These are phyloP conservation scores for Trissoscelio sp. DNA, from an alignment of 2,888 invertebrate species.

Conservation along the genomic window DNA sequence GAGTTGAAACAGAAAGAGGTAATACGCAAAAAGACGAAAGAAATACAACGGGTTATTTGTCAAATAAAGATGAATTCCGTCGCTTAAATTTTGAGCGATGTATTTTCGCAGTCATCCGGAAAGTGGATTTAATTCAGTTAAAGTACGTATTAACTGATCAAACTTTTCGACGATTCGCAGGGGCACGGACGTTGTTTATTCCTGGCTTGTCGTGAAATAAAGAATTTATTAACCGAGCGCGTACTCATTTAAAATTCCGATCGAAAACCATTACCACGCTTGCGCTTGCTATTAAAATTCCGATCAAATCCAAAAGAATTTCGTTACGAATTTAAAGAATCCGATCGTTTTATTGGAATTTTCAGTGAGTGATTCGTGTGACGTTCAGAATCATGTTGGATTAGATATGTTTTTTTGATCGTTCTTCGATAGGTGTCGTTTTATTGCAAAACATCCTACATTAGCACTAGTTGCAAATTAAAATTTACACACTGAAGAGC, in stretches of 20 bases:
- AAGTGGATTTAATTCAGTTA: neutral
- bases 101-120: neutral
- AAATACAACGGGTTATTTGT: slow-evolving; percentile 11
- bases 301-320: no score
- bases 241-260: slow-evolving; percentile 18
- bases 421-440: no score
- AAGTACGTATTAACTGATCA: neutral
- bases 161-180: neutral
- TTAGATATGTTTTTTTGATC: no score
- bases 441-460: no score
- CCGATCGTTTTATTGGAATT: no score
- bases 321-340: no score
- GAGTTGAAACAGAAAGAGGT: neutral
- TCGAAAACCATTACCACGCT: no score
- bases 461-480: no score
- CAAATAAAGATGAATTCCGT: neutral
- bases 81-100: neutral
- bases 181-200: neutral
- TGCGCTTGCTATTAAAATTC: no score
- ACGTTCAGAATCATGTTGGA: no score
- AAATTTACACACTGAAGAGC: no score
- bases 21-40: neutral
- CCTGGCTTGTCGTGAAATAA: neutral
- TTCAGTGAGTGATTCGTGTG: no score
- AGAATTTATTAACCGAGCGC: slow-evolving; percentile 1